Percentiles rank a stretch among this genome's conserved stretches.
Conservation (phyloP, 2,113 vertebrate species). For the Ptilonorhynchus violaceus region DNA sequence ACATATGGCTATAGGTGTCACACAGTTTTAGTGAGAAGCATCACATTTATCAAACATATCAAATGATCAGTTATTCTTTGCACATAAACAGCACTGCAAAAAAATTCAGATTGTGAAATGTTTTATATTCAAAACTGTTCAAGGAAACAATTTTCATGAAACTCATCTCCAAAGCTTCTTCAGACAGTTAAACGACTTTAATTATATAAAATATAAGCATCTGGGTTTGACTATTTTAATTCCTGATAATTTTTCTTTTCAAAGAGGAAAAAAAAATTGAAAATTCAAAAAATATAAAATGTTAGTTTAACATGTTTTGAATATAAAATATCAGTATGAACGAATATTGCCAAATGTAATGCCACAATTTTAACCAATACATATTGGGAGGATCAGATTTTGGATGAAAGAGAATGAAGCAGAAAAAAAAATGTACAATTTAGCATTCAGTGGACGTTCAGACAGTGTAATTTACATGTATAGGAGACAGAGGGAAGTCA, state of each 20-base stretch:
- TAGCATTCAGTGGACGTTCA: constrained; percentile 8
- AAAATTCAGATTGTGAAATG: not conserved
- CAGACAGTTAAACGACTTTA: not conserved
- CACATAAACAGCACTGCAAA: not conserved
- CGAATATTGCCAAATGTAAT: not conserved
- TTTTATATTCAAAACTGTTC: not conserved
- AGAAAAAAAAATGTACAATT: not conserved
- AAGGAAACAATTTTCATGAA: not conserved
- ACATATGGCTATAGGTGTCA: not conserved
- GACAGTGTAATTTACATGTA: constrained; percentile 3
- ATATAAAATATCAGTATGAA: not conserved
- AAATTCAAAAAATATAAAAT: not conserved
- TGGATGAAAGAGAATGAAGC: not conserved
- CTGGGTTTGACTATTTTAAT: not conserved
- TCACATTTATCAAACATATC: not conserved
- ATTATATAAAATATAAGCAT: not conserved
- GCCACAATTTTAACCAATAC: not conserved
- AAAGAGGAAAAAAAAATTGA: not conserved
- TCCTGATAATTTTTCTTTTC: not conserved
- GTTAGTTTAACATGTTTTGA: not conserved
- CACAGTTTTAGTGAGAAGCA: not conserved
- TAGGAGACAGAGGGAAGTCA: constrained; percentile 14
- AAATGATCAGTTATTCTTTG: not conserved
- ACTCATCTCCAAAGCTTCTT: not conserved
- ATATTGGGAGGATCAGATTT: not conserved